Conservation (phyloP, 2,797 vertebrate species). For the Perodicticus potto region DNA sequence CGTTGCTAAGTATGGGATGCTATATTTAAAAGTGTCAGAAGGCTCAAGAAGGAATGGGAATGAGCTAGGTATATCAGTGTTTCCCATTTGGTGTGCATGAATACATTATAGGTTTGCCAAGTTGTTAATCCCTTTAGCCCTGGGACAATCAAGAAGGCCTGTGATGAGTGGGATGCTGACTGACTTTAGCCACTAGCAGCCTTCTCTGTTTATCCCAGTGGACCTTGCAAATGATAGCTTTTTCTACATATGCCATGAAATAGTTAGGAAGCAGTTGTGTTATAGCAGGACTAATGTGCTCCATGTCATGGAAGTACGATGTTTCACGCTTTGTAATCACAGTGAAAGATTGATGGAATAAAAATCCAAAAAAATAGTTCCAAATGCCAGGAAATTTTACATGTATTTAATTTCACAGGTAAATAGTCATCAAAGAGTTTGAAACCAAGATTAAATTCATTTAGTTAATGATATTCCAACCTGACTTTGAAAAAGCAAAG, state of each 20-base stretch:
- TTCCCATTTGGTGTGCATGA: not conserved
- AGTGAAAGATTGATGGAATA: not conserved
- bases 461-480: not conserved
- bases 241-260: not conserved
- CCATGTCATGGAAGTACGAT: not conserved
- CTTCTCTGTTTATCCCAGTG: constrained; percentile 46
- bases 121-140: not conserved
- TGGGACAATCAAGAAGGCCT: not conserved
- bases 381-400: not conserved
- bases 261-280: constrained; percentile 4
- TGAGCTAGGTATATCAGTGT: not conserved
- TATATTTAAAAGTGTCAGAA: constrained; percentile 55
- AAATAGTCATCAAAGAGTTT: not conserved
- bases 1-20: constrained; percentile 14
- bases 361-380: constrained; percentile 11
- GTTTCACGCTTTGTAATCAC: constrained; percentile 50
- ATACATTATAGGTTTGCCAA: not conserved
- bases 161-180: not conserved
- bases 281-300: not conserved
- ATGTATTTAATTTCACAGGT: constrained; percentile 28
- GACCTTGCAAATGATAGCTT: constrained; percentile 32
- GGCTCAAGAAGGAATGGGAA: constrained; percentile 1
- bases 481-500: constrained; percentile 50
- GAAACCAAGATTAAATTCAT: constrained; percentile 53
- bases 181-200: constrained; percentile 12